A percentile compares a stretch with the other conserved stretches of the same genome.
Evolutionary conservation across 2,113 vertebrate genomes (phyloP).

Genomic region (Coracopsis vasa): DNA sequence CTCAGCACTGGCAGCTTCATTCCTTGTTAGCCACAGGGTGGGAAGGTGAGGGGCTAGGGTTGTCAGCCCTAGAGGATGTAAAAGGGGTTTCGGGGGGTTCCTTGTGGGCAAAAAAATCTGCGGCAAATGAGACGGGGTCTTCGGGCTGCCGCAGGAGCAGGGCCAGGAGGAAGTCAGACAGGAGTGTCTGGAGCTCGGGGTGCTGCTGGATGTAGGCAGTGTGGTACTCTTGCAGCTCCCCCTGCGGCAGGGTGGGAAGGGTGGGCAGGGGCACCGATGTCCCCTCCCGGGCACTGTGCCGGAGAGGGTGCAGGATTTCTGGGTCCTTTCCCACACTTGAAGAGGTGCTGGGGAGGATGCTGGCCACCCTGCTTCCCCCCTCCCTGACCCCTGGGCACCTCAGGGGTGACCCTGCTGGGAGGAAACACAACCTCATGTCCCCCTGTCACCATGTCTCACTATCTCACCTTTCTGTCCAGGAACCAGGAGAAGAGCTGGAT

Average conservation of each 20-base stretch:
- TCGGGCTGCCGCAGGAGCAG: conserved; percentile 86
- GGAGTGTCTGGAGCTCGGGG: conserved; percentile 81
- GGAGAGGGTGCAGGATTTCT: neutral
- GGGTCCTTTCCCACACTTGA: neutral
- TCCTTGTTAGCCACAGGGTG: neutral
- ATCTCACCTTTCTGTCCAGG: conserved; percentile 86
- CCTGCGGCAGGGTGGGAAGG: conserved; percentile 62
- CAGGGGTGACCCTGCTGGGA: neutral
- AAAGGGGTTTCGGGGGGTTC: neutral
- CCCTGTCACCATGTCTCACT: neutral
- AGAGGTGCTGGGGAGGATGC: neutral
- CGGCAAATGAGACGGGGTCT: conserved; percentile 81
- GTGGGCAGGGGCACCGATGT: neutral
- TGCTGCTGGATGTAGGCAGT: conserved; percentile 80
- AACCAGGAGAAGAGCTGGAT: conserved; percentile 83
- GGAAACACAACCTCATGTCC: neutral
- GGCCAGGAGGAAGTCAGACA: conserved; percentile 89
- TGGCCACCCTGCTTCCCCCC: neutral
- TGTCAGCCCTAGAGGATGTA: neutral
- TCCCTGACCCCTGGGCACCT: neutral
- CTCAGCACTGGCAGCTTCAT: no score
- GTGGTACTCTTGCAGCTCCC: conserved; percentile 81
- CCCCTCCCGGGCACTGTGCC: rapidly evolving
- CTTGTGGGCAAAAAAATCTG: conserved; percentile 78
- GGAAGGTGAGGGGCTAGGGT: rapidly evolving